phyloP scores from a whole-genome alignment of 1,140 invertebrate genomes.

The Temnothorax curvispinosus region DNA sequence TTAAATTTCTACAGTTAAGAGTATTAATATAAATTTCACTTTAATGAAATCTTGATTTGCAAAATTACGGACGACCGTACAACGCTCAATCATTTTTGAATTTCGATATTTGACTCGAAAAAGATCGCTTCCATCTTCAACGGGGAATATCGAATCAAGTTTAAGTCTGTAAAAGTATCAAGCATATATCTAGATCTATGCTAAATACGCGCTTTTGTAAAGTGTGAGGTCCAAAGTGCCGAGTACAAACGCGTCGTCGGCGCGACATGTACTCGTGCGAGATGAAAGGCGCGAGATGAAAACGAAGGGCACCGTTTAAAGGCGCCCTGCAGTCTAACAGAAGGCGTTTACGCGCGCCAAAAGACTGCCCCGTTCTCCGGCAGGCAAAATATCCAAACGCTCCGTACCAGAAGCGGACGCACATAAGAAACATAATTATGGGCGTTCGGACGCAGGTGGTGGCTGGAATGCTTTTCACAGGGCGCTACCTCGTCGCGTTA shows the following conservation, averaged over 20 bases:
- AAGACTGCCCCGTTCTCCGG: not conserved
- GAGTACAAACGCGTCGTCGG: not conserved
- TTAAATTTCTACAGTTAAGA: not conserved
- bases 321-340: conserved; percentile 35
- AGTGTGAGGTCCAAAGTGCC: not conserved
- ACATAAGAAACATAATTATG: conserved; percentile 75
- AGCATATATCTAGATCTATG: not conserved
- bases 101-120: not conserved
- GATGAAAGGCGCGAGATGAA: conserved; percentile 40
- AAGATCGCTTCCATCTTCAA: not conserved
- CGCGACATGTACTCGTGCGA: not conserved
- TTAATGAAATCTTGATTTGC: not conserved
- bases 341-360: conserved; percentile 6
- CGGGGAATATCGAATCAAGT: not conserved
- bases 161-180: not conserved
- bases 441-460: conserved; percentile 76
- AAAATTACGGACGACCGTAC: not conserved
- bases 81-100: not conserved
- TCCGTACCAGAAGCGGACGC: conserved; percentile 44
- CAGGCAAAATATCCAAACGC: conserved; percentile 67
- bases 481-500: conserved; percentile 43
- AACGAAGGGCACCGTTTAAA: conserved; percentile 45
- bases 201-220: not conserved
- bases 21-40: not conserved
- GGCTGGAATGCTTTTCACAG: conserved; percentile 78